phyloP scores from a whole-genome alignment of 2,113 vertebrate species.

The Cyanocitta stelleri region DNA sequence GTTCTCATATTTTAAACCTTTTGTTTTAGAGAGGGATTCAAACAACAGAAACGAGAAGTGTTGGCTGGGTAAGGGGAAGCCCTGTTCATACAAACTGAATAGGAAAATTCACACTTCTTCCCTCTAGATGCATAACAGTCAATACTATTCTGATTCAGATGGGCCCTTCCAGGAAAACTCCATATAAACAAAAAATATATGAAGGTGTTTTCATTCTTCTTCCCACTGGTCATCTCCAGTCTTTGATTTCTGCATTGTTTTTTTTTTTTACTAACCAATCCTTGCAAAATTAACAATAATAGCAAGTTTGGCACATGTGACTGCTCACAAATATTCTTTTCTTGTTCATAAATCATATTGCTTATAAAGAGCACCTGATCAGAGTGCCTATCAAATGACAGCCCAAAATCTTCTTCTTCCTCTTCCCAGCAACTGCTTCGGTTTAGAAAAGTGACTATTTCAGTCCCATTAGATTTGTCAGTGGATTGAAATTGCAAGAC shows the following conservation, averaged over 20 bases:
- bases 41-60: not conserved
- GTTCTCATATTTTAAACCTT: not conserved
- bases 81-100: not conserved
- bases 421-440: not conserved
- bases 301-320: not conserved
- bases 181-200: not conserved
- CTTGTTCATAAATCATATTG: not conserved
- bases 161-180: not conserved
- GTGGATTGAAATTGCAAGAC: not conserved
- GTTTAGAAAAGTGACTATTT: not conserved
- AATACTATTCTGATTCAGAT: not conserved
- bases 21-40: not conserved
- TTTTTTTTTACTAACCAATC: not conserved
- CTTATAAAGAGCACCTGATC: not conserved
- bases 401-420: not conserved
- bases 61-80: not conserved
- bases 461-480: not conserved
- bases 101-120: not conserved
- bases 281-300: not conserved
- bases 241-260: not conserved
- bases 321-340: not conserved
- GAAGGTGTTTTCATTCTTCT: not conserved
- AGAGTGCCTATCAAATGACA: not conserved
- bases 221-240: not conserved
- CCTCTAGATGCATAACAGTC: not conserved